A percentile compares a stretch with the other conserved stretches of the same genome.
phyloP scores from a whole-genome alignment of 1,140 invertebrate genomes.

The Coptotermes formosanus region DNA sequence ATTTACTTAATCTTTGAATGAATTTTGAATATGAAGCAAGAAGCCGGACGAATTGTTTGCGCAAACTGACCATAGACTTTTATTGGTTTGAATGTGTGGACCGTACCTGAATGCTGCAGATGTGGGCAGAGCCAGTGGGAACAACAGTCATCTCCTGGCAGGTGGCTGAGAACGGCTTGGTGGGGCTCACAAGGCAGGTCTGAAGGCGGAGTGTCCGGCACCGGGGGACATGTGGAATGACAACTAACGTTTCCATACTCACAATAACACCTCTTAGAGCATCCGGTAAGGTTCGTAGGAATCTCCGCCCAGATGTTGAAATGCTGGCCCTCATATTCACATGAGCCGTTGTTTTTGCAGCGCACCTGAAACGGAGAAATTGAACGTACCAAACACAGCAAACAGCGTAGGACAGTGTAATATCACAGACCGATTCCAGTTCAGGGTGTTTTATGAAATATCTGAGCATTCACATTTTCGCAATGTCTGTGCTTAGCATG shows the following conservation, averaged over 20 bases:
- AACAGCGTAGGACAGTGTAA: too few relatives aligned
- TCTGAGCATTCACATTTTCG: too few relatives aligned
- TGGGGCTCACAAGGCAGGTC: constrained; percentile 66
- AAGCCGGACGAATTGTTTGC: too few relatives aligned
- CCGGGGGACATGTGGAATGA: constrained; percentile 70
- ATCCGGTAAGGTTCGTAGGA: constrained; percentile 69
- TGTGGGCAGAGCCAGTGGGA: constrained; percentile 65
- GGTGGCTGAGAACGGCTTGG: constrained; percentile 62
- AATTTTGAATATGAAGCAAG: too few relatives aligned
- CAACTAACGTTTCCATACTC: constrained; percentile 84
- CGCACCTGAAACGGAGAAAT: constrained; percentile 47
- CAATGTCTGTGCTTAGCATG: too few relatives aligned
- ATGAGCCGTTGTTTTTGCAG: constrained; percentile 76
- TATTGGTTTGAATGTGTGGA: too few relatives aligned
- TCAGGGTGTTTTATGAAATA: too few relatives aligned
- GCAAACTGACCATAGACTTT: too few relatives aligned
- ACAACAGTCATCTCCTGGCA: constrained; percentile 74
- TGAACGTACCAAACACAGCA: too few relatives aligned
- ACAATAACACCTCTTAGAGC: constrained; percentile 82
- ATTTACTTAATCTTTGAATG: too few relatives aligned
- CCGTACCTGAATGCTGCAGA: not conserved
- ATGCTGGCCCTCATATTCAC: constrained; percentile 62
- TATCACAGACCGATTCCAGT: too few relatives aligned
- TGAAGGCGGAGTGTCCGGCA: constrained; percentile 69
- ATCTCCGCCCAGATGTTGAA: constrained; percentile 58